Evolutionary conservation across 1,140 invertebrate species (phyloP), one percentile per base, ranked within the genome.

Genomic region (Galleria mellonella): DNA sequence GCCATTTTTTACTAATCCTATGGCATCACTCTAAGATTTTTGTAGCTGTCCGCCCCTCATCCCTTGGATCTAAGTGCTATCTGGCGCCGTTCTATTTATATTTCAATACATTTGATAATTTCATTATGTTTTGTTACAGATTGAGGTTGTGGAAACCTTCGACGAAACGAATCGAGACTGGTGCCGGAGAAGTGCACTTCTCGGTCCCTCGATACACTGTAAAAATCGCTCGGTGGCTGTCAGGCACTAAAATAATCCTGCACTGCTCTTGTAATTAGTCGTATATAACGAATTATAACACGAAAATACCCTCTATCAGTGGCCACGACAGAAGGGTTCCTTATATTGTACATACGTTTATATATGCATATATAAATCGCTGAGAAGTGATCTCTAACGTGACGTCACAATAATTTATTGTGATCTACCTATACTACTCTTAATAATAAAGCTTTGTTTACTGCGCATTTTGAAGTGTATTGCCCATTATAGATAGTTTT

Each of bases 331-430:
- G 81, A 64, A 58, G 75, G 64, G 53, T 48, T 32, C 12, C 11
- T 51, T 54, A 41, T 23, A 46, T 62, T 62, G 54, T 58, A 46
- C 42, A 46, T 52, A 45, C 45, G 47, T 68, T 74, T 72, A 75
- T 83, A 83, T 82, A 79, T 79, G 68, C 71, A 81, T 76, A 79
- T 83, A 79, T 77, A 78, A 76, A 70, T 51, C 50, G 65, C 74
- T 72, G 70, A 65, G 55, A 49, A 74, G 47, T 71, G 83, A 86
- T 86, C 83, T 86, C 83, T 75, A 64, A 67, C 58, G 72, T 85
- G 74, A 85, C 77, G 78, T 86, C 83, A 86, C 79, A 83, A 78
- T 72, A 65, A 6, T 44, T 30, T 41, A 72, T 78, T 78, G 78
- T 79, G 72, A 73, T 55, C 33, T 59, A 37, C n/a, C n/a, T n/a